A percentile compares a stretch with the other conserved stretches of the same genome.
These are phyloP conservation scores for Mechanitis messenoides DNA, from an alignment of 2,888 invertebrate genomes.

Conservation along the genomic window DNA sequence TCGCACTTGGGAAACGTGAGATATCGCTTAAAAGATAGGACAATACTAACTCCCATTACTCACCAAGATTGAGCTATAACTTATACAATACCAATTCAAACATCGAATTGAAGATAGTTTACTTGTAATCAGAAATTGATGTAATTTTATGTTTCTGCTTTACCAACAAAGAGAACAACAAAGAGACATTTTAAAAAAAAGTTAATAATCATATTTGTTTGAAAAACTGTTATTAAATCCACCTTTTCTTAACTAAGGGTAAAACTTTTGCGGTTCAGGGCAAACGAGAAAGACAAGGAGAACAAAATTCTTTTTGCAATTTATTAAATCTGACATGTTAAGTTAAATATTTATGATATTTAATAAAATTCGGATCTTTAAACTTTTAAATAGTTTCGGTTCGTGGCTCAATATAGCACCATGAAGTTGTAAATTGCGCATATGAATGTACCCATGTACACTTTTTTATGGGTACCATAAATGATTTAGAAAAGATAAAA, in stretches of 20 bases:
- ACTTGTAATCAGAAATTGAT: constrained; percentile 12
- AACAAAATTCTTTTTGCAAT: neutral
- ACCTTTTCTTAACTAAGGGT: neutral
- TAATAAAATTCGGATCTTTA: constrained; percentile 9
- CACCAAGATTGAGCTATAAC: constrained; percentile 46
- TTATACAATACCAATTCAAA: constrained; percentile 53
- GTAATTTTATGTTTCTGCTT: neutral
- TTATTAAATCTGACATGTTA: neutral
- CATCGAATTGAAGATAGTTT: constrained; percentile 18
- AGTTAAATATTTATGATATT: neutral
- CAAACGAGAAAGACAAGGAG: neutral
- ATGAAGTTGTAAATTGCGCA: constrained; percentile 33
- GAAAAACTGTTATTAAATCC: neutral
- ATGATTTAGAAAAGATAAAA: constrained; percentile 61
- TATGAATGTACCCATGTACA: constrained; percentile 51
- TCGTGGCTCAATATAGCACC: constrained; percentile 24
- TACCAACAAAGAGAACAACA: too few species aligned
- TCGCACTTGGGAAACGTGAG: constrained; percentile 30
- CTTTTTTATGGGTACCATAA: constrained; percentile 56
- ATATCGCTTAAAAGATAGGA: constrained; percentile 31
- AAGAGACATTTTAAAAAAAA: neutral
- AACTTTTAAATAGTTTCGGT: constrained; percentile 16
- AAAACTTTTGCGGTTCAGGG: neutral
- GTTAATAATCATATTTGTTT: neutral
- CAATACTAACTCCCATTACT: constrained; percentile 39